These are phyloP conservation scores for Actinopyga echinites DNA, from an alignment of 53 echinoderm and acorn worm species.

Conservation along the genomic window DNA sequence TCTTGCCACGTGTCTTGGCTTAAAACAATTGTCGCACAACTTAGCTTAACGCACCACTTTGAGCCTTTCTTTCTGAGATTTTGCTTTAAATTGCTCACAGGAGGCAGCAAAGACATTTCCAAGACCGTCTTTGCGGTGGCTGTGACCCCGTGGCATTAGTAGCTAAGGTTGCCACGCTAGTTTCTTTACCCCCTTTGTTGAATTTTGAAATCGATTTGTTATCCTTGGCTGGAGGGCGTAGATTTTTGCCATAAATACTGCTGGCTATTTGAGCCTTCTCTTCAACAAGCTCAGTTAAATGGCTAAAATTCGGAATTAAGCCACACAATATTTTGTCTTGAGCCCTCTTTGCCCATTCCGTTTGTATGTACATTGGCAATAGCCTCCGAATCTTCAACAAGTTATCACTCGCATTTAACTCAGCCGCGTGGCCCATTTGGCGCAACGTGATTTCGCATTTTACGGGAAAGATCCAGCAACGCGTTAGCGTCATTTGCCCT, in stretches of 20 bases:
- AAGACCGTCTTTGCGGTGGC: neutral
- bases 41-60: constrained; percentile 30
- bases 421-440: constrained; percentile 43
- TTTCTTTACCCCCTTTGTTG: too few species aligned
- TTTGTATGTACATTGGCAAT: constrained; percentile 15
- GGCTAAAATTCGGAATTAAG: neutral
- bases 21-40: constrained; percentile 62
- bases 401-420: constrained; percentile 22
- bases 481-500: constrained; percentile 35
- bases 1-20: constrained; percentile 48
- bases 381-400: constrained; percentile 37
- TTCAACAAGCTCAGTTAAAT: constrained; percentile 44
- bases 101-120: constrained; percentile 49
- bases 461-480: constrained; percentile 17
- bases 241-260: constrained; percentile 47
- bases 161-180: neutral
- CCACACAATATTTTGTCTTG: constrained; percentile 8
- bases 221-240: neutral
- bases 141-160: constrained; percentile 1
- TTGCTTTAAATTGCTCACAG: constrained; percentile 22
- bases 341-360: constrained; percentile 32
- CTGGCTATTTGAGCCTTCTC: too few species aligned
- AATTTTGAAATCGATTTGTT: neutral
- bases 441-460: constrained; percentile 47
- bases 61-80: constrained; percentile 34